Conservation (phyloP, 2,797 vertebrate species). For the Rousettus madagascariensis region DNA sequence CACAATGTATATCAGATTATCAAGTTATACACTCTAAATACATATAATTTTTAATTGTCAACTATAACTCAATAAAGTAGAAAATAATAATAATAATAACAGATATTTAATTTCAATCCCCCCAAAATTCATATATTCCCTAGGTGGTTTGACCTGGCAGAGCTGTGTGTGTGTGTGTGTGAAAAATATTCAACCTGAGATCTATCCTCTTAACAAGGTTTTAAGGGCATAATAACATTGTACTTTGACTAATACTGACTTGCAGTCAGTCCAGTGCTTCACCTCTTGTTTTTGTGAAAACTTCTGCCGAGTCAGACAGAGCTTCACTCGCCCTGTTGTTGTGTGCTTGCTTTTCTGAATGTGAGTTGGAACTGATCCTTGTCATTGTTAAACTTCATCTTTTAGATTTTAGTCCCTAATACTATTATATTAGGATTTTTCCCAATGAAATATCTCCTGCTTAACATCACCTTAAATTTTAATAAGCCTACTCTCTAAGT, state of each 20-base stretch:
- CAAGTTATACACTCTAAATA: neutral
- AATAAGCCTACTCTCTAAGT: neutral
- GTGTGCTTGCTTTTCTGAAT: neutral
- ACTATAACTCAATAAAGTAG: neutral
- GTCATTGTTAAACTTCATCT: neutral
- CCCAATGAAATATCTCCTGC: neutral
- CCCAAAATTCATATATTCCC: neutral
- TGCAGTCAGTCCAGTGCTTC: neutral
- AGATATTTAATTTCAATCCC: neutral
- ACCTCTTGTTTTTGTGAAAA: conserved; percentile 5
- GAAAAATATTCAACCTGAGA: neutral
- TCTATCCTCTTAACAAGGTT: neutral
- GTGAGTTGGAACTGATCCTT: neutral
- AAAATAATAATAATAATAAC: neutral
- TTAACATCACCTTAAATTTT: neutral
- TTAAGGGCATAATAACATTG: neutral
- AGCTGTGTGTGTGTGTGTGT: neutral
- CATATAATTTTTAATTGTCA: neutral
- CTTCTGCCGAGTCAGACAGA: neutral
- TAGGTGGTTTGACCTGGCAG: neutral
- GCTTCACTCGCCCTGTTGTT: neutral
- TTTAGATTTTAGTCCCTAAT: neutral
- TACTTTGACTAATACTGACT: neutral
- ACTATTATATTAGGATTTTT: neutral
- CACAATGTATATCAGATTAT: neutral